A percentile compares a stretch with the other conserved stretches of the same genome.
These are phyloP conservation scores for Ceyx melanurus DNA, from an alignment of 2,113 vertebrate genomes.

Conservation along the genomic window DNA sequence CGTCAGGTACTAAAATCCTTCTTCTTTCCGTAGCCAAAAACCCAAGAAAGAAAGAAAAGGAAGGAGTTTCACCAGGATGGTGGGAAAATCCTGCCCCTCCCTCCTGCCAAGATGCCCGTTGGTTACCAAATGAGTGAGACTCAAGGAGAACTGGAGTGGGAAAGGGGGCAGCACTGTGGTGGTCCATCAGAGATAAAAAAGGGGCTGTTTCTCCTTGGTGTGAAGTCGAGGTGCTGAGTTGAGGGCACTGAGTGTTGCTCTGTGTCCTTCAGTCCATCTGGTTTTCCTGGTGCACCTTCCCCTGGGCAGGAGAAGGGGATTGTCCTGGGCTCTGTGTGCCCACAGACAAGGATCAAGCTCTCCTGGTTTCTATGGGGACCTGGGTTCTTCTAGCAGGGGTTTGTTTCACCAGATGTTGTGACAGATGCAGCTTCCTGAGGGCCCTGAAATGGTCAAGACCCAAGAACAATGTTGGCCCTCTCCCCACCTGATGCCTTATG, in stretches of 20 bases:
- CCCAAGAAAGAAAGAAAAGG: not conserved
- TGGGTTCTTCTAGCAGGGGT: not conserved
- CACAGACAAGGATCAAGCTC: not conserved
- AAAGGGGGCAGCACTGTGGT: rapidly evolving
- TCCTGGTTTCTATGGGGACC: rapidly evolving
- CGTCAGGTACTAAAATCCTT: not conserved
- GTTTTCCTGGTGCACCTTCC: not conserved
- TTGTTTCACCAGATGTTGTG: not conserved
- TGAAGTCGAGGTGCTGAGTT: not conserved
- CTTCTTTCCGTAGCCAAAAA: not conserved
- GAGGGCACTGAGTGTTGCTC: not conserved
- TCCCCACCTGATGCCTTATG: not conserved
- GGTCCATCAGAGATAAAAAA: not conserved
- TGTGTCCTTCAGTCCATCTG: not conserved
- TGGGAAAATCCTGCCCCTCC: not conserved
- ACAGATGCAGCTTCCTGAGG: not conserved
- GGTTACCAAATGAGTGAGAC: not conserved
- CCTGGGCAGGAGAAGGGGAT: not conserved
- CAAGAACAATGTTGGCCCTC: rapidly evolving
- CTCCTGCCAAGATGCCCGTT: rapidly evolving
- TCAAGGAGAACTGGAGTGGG: not conserved
- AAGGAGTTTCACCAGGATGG: rapidly evolving
- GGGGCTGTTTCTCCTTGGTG: not conserved
- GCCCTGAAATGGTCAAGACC: not conserved
- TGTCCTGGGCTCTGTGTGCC: not conserved